Conservation (phyloP, 2,888 invertebrate genomes). For the Exephanes ischioxanthus region DNA sequence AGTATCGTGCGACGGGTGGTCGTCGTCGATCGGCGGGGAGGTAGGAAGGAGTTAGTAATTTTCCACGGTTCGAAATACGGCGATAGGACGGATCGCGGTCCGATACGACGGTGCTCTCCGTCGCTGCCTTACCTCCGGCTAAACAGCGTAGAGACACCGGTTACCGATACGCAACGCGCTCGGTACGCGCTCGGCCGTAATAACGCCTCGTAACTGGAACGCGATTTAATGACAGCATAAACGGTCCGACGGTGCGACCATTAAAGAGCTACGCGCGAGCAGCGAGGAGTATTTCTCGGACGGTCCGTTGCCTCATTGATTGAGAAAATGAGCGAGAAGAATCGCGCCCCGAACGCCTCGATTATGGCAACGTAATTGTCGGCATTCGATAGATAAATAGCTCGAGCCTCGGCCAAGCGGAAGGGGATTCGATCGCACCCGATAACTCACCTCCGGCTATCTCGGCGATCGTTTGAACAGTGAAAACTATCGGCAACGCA, state of each 20-base stretch:
- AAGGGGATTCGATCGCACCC: not conserved
- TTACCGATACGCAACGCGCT: conserved; percentile 8
- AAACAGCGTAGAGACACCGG: conserved; percentile 13
- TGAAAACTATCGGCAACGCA: too few relatives aligned
- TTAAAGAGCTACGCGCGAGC: conserved; percentile 18
- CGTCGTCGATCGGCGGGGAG: conserved; percentile 29
- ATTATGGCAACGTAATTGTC: not conserved
- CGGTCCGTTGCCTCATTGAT: not conserved
- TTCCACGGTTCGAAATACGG: not conserved
- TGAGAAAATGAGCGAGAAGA: conserved; percentile 31
- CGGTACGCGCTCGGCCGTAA: conserved; percentile 42
- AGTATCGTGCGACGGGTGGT: not conserved
- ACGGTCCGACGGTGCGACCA: conserved; percentile 51
- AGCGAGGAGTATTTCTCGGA: conserved; percentile 21
- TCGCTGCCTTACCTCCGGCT: conserved; percentile 21
- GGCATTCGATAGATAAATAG: not conserved
- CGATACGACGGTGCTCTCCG: conserved; percentile 29
- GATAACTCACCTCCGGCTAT: not conserved
- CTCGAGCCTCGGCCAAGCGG: not conserved
- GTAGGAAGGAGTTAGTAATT: conserved; percentile 13
- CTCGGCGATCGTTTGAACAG: not conserved
- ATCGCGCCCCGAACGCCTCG: conserved; percentile 2
- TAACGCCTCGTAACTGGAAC: conserved; percentile 65
- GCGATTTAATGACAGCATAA: conserved; percentile 66
- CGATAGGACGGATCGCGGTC: not conserved